Evolutionary conservation across 64 coral and sea anemone genomes (phyloP).

Genomic region (Montipora capricornis): DNA sequence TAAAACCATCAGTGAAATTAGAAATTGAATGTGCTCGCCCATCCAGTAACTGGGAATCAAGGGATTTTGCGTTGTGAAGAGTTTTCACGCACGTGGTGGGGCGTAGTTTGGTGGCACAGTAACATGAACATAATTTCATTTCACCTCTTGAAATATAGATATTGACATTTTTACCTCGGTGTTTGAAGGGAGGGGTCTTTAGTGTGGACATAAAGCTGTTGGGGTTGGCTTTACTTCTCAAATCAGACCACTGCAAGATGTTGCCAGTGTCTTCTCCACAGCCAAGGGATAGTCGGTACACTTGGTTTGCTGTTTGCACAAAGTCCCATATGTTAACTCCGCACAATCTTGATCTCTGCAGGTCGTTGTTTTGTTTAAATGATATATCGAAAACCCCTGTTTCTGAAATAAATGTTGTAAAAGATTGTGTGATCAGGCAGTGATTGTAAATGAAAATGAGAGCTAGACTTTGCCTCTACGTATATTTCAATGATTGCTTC

Average conservation of each 20-base stretch:
- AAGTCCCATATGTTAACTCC: slow-evolving; percentile 26
- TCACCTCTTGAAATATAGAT: no score
- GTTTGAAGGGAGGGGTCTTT: neutral
- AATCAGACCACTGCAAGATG: slow-evolving; percentile 5
- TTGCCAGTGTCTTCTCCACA: slow-evolving; percentile 22
- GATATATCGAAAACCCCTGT: neutral
- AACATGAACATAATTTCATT: neutral
- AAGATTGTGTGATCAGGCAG: neutral
- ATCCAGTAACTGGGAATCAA: no score
- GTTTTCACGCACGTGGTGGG: no score
- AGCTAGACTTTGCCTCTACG: no score
- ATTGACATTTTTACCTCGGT: slow-evolving; percentile 2
- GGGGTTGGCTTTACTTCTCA: neutral
- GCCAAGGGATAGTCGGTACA: slow-evolving; percentile 17
- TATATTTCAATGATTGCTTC: no score
- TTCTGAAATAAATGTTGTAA: slow-evolving; percentile 1
- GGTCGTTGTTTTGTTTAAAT: neutral
- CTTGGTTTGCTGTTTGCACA: neutral
- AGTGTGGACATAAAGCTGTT: neutral
- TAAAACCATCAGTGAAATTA: no score
- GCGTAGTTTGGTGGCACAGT: no score
- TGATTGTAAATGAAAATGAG: no score
- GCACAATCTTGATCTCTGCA: neutral
- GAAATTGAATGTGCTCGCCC: no score
- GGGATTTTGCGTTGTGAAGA: no score